These are phyloP conservation scores for Hippocampus abdominalis DNA, from an alignment of 2,113 vertebrate genomes.

Conservation along the genomic window DNA sequence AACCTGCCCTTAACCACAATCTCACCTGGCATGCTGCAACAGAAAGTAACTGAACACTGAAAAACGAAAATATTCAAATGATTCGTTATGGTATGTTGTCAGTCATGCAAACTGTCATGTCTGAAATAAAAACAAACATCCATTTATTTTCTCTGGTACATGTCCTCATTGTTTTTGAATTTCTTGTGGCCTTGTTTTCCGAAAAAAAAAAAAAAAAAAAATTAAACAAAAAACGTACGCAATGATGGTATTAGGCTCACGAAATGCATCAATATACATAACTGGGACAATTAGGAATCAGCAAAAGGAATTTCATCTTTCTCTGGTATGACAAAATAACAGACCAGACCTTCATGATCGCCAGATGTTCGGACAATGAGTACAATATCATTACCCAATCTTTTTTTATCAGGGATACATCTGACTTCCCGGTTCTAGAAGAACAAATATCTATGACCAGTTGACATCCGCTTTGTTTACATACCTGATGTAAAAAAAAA, in stretches of 20 bases:
- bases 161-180: background rate
- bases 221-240: too few species aligned
- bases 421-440: background rate
- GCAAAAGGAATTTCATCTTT: background rate
- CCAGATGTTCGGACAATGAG: background rate
- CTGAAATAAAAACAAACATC: background rate
- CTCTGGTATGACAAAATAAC: background rate
- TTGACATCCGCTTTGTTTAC: conserved; percentile 7
- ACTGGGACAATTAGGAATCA: background rate
- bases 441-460: background rate
- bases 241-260: too few species aligned
- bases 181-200: too few species aligned
- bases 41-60: background rate
- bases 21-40: background rate
- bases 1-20: background rate
- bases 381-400: background rate
- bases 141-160: background rate
- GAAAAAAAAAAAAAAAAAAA: too few species aligned
- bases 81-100: background rate
- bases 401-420: background rate
- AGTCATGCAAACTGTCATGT: background rate
- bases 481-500: background rate
- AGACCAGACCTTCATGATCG: background rate
- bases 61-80: background rate
- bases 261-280: background rate